Percentiles rank a stretch among this genome's conserved stretches.
Conservation (phyloP, 2,797 vertebrate genomes). For the Aphelocoma californica region DNA sequence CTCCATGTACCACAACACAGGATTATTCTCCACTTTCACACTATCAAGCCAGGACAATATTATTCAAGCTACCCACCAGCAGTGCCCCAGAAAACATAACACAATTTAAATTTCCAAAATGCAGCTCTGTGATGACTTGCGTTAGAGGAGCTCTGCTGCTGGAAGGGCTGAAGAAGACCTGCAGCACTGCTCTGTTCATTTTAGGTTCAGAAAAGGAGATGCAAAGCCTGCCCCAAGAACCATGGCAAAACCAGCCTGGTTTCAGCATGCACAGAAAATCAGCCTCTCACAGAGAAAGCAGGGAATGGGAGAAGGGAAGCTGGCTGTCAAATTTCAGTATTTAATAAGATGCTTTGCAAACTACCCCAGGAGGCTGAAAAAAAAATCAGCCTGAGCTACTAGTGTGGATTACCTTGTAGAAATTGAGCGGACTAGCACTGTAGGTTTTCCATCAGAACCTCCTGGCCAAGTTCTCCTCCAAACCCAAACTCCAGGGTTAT, state of each 20-base stretch:
- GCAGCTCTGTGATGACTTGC: not conserved
- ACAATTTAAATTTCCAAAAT: not conserved
- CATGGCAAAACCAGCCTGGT: not conserved
- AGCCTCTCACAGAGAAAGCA: not conserved
- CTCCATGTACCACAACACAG: not conserved
- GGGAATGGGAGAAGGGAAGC: not conserved
- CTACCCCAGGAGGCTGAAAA: not conserved
- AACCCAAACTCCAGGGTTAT: not conserved
- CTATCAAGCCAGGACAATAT: not conserved
- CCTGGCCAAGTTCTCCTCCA: not conserved
- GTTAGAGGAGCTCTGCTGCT: not conserved
- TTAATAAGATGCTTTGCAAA: not conserved
- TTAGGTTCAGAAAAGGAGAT: not conserved
- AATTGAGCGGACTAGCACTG: accelerated
- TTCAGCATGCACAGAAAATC: not conserved
- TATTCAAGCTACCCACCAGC: not conserved
- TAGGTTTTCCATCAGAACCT: not conserved
- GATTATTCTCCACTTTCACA: not conserved
- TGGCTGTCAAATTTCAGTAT: not conserved
- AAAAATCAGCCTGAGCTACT: not conserved
- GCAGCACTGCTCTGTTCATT: not conserved
- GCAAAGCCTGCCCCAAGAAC: not conserved
- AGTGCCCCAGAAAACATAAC: not conserved
- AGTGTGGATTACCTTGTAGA: not conserved
- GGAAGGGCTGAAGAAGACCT: not conserved